These are phyloP conservation scores for Oreochromis aureus DNA, from an alignment of 2,113 vertebrate species.

Conservation along the genomic window DNA sequence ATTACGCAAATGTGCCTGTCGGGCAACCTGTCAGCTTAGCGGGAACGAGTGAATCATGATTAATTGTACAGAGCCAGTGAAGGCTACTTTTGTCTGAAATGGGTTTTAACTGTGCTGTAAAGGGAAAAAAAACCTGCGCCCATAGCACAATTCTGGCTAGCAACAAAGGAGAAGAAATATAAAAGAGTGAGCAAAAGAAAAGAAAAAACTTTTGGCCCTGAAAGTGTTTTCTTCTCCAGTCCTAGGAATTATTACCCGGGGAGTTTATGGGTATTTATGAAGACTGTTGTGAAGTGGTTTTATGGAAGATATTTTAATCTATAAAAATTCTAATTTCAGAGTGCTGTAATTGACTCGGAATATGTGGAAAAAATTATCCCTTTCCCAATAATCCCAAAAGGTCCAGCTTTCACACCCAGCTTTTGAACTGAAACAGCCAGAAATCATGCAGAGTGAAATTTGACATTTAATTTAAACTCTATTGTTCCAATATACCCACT, in stretches of 20 bases:
- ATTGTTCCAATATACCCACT: conserved; percentile 15
- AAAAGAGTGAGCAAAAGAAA: not conserved
- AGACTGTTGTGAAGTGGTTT: conserved; percentile 42
- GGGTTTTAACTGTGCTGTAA: conserved; percentile 2
- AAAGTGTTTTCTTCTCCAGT: conserved; percentile 28
- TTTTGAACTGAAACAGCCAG: not conserved
- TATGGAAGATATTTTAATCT: conserved; percentile 31
- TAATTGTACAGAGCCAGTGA: conserved; percentile 6
- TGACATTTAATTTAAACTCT: conserved; percentile 4
- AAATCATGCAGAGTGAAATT: not conserved
- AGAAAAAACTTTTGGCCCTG: not conserved
- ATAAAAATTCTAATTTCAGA: conserved; percentile 33
- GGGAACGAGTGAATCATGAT: conserved; percentile 23
- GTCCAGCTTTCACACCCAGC: conserved; percentile 5
- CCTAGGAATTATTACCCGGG: conserved; percentile 7
- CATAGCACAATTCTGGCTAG: not conserved
- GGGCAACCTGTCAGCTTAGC: conserved; percentile 15
- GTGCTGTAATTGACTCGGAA: conserved; percentile 36
- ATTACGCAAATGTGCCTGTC: conserved; percentile 7
- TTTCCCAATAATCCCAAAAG: not conserved
- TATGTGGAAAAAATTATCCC: conserved; percentile 12
- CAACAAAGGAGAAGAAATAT: not conserved
- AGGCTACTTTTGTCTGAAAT: not conserved
- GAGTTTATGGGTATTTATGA: conserved; percentile 36
- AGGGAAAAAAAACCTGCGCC: not conserved